Base-by-base conservation (phyloP, 2,888 invertebrate genomes). In the Himalopsyche tibetana region DNA sequence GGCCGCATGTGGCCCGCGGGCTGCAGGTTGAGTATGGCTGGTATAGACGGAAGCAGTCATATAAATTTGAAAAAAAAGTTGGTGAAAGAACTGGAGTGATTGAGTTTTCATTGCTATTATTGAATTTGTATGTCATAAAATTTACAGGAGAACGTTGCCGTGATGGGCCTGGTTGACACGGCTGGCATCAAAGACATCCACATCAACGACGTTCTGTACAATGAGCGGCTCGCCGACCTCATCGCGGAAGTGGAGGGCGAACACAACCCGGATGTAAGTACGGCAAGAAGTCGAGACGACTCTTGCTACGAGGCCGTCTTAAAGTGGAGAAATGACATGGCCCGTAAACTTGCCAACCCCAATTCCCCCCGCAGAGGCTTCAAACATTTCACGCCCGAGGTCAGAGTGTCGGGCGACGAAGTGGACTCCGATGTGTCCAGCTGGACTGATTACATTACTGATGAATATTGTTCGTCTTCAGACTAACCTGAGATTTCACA, bases 201-300 rank as follows among this genome's bases (percentile, higher is more conserved):
- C 63, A 63, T 63, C 19, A 63, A 63, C 15, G 63, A 63, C 11
- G 63, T 63, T 8, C 63, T 63, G 1, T 63, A 28, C 11, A 63
- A 19, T 19, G 63, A 63, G 63, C 19, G 63, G 9, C 63, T 63
- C 4, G 63, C 63, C 28, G 63, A 63, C 19, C 63, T 63, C 28
- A 28, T 19, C 28, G 28, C 28, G 2, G 63, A 63, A 19, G 63
- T 63, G 63, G 63, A 63, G 8, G 63, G 63, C 8, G 11, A 63
- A 15, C 63, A 63, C 28, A 63, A n/a, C 19, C 63, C 63, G 8
- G 63, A 63, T 19, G 63, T 63, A 63, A 63, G 63, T 63, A 63
- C 28, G 51, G 51, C 51, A 15, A 15, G 19, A 15, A 19, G 11
- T 28, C 19, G 19, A n/a, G 15, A n/a, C 9, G 63, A 63, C 11